These are phyloP conservation scores for Gracilinanus agilis DNA, from an alignment of 2,113 vertebrate species.

Conservation along the genomic window DNA sequence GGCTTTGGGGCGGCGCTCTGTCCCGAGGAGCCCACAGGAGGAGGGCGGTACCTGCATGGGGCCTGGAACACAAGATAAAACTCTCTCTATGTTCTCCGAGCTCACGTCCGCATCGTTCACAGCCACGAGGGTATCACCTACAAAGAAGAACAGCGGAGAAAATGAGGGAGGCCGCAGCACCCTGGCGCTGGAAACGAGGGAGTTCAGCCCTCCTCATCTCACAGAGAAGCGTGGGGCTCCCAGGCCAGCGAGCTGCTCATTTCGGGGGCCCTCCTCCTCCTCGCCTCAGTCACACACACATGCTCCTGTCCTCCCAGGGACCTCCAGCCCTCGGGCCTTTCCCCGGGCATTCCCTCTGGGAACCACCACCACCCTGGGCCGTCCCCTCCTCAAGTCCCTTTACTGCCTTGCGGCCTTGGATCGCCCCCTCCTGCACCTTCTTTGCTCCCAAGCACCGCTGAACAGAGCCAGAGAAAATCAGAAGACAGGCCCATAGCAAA, in stretches of 20 bases:
- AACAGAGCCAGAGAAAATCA: background rate
- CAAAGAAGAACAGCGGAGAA: slow-evolving; percentile 61
- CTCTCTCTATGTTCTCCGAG: slow-evolving; percentile 95
- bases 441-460: background rate
- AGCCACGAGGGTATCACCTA: slow-evolving; percentile 95
- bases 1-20: too few species aligned
- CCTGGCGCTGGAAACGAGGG: background rate
- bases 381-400: background rate
- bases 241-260: background rate
- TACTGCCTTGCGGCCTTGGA: background rate
- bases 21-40: background rate
- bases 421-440: background rate
- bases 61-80: slow-evolving; percentile 96
- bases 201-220: background rate
- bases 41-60: slow-evolving; percentile 91
- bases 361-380: too few species aligned
- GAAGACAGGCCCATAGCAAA: background rate
- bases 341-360: background rate
- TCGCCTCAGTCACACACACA: background rate
- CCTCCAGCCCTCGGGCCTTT: background rate
- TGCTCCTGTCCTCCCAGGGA: background rate
- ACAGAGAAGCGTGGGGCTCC: background rate
- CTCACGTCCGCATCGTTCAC: slow-evolving; percentile 97
- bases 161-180: slow-evolving; percentile 10
- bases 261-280: background rate